phyloP scores from a whole-genome alignment of 2,888 invertebrate species.

The Drosophila mimetica region DNA sequence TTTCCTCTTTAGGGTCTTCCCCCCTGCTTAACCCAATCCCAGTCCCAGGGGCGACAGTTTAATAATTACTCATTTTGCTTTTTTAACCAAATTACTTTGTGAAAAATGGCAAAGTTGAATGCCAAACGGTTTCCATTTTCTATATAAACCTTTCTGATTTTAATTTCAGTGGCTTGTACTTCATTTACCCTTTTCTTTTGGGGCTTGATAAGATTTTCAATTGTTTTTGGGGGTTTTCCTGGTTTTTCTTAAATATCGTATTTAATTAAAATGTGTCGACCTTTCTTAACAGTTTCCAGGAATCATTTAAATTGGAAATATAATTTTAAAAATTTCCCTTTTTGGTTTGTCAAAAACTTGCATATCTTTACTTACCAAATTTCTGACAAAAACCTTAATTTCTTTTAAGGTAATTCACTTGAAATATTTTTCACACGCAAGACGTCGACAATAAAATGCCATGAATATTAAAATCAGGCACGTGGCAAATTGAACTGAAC shows the following conservation, averaged over 20 bases:
- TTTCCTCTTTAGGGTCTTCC: constrained; percentile 25
- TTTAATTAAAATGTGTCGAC: constrained; percentile 16
- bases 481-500: constrained; percentile 14
- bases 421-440: neutral
- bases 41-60: constrained; percentile 41
- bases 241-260: constrained; percentile 3
- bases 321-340: too few relatives aligned
- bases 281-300: neutral
- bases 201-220: constrained; percentile 35
- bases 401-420: neutral
- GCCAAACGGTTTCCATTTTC: constrained; percentile 51
- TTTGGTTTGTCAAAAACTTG: too few relatives aligned
- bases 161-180: constrained; percentile 10
- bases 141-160: constrained; percentile 23
- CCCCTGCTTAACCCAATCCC: constrained; percentile 18
- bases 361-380: too few relatives aligned
- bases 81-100: constrained; percentile 71
- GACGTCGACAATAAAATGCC: neutral
- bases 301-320: neutral
- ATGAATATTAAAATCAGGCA: constrained; percentile 24
- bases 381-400: neutral
- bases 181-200: constrained; percentile 34
- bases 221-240: constrained; percentile 7
- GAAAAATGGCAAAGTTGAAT: constrained; percentile 49
- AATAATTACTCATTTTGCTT: constrained; percentile 72